Evolutionary conservation across 2,113 vertebrate genomes (phyloP), one percentile per base, ranked within the genome.

Genomic region (Grallaria varia): DNA sequence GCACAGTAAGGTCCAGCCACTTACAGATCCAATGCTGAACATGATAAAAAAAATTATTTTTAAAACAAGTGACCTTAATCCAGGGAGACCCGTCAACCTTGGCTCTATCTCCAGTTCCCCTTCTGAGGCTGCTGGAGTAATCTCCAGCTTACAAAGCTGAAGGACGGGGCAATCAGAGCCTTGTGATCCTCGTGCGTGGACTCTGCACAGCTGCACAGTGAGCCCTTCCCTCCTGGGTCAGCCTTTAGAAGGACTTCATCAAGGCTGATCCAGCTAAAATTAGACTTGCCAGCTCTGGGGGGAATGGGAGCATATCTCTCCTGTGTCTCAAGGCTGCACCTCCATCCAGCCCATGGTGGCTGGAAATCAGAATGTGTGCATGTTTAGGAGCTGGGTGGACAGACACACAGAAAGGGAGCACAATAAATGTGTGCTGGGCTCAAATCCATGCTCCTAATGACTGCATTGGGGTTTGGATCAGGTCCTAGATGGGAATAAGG

Each of bases 201-300:
- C 84, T 84, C 92, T 22, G 19, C 63, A 79, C 58, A 71, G 79
- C 87, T 56, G 62, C 86, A 63, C 19, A 8, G n/a, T 68, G 63
- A 62, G 76, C 35, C 86, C 74, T 63, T 45, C 72, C 82, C 73
- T 88, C 58, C 90, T 56, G 86, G 53, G 80, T 92, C 92, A 73
- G 47, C 10, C 74, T 95, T 92, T 73, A 53, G 40, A 69, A 72
- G 72, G 72, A 47, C 53, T 93, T 80, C 50, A 72, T 62, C 87
- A 91, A 95, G 91, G 94, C 78, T 90, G 71, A 87, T 55, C 85
- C 83, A 87, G 12, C 79, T 72, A 95, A 94, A 95, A 96, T 95
- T 93, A 90, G 86, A 84, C 44, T 78, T 72, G 24, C 18, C 68
- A 60, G 85, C 86, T 68, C 52, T 0, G 2, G 63, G 47, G 93